These are phyloP conservation scores for Deilephila porcellus DNA, from an alignment of 2,888 invertebrate species.

Conservation along the genomic window DNA sequence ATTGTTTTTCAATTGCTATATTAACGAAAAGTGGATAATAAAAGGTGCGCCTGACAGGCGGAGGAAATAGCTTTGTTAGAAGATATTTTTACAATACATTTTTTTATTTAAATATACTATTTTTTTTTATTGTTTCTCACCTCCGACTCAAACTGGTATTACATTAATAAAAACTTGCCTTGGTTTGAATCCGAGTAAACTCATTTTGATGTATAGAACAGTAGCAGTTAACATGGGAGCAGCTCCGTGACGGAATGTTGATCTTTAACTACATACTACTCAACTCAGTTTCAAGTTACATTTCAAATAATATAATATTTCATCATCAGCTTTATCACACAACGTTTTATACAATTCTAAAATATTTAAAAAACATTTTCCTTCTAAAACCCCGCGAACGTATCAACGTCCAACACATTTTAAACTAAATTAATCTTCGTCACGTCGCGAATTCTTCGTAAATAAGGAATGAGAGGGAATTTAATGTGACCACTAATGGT, in stretches of 20 bases:
- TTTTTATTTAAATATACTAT: background rate
- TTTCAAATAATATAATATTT: too few species aligned
- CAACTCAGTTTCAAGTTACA: too few species aligned
- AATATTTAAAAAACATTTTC: background rate
- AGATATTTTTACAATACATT: background rate
- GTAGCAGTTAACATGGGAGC: too few species aligned
- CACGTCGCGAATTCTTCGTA: conserved; percentile 47
- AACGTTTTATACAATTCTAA: background rate
- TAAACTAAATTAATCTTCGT: conserved; percentile 43
- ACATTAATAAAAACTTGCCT: too few species aligned
- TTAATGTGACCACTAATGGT: conserved; percentile 74
- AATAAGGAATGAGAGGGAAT: conserved; percentile 70
- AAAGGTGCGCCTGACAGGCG: background rate
- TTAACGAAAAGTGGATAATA: conserved; percentile 18
- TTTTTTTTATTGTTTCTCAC: too few species aligned
- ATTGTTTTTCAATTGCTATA: conserved; percentile 28
- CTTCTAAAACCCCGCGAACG: background rate
- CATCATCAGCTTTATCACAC: too few species aligned
- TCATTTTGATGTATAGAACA: too few species aligned
- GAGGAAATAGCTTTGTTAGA: background rate
- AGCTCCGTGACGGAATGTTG: too few species aligned
- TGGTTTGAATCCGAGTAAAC: too few species aligned
- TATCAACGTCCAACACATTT: conserved; percentile 11
- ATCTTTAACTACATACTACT: too few species aligned
- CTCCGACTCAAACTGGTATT: too few species aligned